A percentile compares a stretch with the other conserved stretches of the same genome.
Evolutionary conservation across 2,113 vertebrate species (phyloP).

Genomic region (Perca flavescens): DNA sequence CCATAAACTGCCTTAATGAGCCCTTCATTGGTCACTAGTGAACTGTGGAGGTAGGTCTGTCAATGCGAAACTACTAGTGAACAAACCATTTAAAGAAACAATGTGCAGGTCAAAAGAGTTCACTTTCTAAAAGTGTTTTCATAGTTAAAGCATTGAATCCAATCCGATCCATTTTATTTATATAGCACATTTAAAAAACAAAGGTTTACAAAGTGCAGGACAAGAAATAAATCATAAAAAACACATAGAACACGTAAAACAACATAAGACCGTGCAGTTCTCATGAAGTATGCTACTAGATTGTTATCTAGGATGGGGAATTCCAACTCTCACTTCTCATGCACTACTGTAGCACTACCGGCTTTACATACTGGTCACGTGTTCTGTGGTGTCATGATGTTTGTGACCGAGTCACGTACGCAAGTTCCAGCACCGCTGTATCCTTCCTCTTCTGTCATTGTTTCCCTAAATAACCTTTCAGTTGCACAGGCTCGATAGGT

Average conservation of each 20-base stretch:
- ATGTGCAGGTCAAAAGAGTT: not conserved
- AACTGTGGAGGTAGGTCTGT: too few species aligned
- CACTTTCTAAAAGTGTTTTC: not conserved
- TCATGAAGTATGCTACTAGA: not conserved
- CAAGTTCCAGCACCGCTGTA: slow-evolving; percentile 2
- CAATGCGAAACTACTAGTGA: too few species aligned
- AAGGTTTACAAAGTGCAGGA: too few species aligned
- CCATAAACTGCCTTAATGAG: slow-evolving; percentile 8
- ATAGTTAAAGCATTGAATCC: not conserved
- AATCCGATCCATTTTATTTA: too few species aligned
- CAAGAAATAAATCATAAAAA: too few species aligned
- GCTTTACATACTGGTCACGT: slow-evolving; percentile 43
- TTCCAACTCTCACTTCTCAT: not conserved
- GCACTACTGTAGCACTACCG: not conserved
- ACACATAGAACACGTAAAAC: too few species aligned
- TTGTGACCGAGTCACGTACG: slow-evolving; percentile 68
- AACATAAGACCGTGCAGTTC: too few species aligned
- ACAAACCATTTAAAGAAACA: not conserved
- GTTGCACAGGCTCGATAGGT: not conserved
- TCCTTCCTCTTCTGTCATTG: slow-evolving; percentile 58
- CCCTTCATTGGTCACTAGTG: not conserved
- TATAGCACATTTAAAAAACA: too few species aligned
- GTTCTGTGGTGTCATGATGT: slow-evolving; percentile 36
- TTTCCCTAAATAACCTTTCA: slow-evolving; percentile 40
- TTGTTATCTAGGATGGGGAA: not conserved